Conservation (phyloP, 2,888 invertebrate genomes). For the Lydus trimaculatus region DNA sequence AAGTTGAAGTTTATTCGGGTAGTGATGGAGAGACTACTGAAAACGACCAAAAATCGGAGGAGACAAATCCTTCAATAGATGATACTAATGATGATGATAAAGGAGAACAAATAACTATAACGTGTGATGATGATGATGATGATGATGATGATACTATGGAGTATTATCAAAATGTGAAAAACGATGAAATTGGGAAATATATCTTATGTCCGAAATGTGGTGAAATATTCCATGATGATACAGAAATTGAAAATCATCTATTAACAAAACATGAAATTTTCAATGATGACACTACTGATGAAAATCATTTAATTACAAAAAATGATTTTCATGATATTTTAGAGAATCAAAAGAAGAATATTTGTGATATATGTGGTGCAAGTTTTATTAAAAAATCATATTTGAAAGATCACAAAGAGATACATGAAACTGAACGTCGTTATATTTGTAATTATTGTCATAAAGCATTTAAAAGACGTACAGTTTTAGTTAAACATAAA, state of each 20-base stretch:
- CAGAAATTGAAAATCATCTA: slow-evolving; percentile 20
- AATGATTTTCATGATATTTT: slow-evolving; percentile 26
- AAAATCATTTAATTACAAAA: slow-evolving; percentile 12
- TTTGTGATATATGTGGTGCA: slow-evolving; percentile 40
- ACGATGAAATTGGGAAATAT: not conserved
- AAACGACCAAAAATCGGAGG: not conserved
- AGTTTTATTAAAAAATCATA: slow-evolving; percentile 39
- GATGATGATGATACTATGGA: slow-evolving; percentile 8
- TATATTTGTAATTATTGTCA: slow-evolving; percentile 46
- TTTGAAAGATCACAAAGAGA: slow-evolving; percentile 38
- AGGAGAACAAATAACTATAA: slow-evolving; percentile 3
- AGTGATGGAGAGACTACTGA: not conserved
- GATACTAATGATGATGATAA: slow-evolving; percentile 13
- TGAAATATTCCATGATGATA: slow-evolving; percentile 16
- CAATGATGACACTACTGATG: not conserved
- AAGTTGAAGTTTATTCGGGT: slow-evolving; percentile 8
- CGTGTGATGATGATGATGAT: slow-evolving; percentile 2
- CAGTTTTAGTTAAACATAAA: slow-evolving; percentile 45
- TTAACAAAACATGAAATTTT: slow-evolving; percentile 16
- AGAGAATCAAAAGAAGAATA: slow-evolving; percentile 35
- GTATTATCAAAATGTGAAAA: slow-evolving; percentile 12
- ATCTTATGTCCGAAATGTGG: slow-evolving; percentile 21
- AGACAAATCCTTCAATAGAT: not conserved
- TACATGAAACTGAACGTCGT: slow-evolving; percentile 40
- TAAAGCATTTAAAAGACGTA: slow-evolving; percentile 46